Evolutionary conservation across 2,888 invertebrate species (phyloP).

Genomic region (Cyclophora albipunctata): DNA sequence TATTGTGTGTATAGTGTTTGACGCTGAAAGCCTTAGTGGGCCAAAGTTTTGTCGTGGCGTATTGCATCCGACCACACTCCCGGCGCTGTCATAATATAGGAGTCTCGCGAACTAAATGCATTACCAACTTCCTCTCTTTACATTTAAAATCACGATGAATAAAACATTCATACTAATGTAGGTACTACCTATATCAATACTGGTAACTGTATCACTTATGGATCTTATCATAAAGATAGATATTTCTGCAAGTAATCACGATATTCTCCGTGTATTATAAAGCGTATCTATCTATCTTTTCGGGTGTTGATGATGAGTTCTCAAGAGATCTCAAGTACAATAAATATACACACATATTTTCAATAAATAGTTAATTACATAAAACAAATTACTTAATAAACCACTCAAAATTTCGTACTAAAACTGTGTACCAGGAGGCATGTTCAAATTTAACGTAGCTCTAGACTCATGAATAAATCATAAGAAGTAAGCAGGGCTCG

Average conservation of each 20-base stretch:
- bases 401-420: constrained; percentile 48
- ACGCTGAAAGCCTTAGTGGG: constrained; percentile 25
- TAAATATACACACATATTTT: constrained; percentile 11
- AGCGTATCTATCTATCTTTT: too few relatives aligned
- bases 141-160: constrained; percentile 2
- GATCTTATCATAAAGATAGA: too few relatives aligned
- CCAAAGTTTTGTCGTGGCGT: constrained; percentile 36
- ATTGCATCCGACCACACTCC: constrained; percentile 30
- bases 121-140: constrained; percentile 15
- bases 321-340: too few relatives aligned
- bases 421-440: constrained; percentile 47
- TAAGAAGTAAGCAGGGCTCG: constrained; percentile 66
- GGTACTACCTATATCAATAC: background rate
- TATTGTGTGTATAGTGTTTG: constrained; percentile 59
- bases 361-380: constrained; percentile 24
- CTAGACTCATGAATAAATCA: constrained; percentile 73
- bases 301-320: too few relatives aligned
- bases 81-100: constrained; percentile 19
- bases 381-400: constrained; percentile 59
- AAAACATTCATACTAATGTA: constrained; percentile 3
- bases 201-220: background rate
- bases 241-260: too few relatives aligned
- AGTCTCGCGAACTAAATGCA: constrained; percentile 30
- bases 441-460: constrained; percentile 67
- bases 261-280: too few relatives aligned